A percentile compares a stretch with the other conserved stretches of the same genome.
phyloP scores from a whole-genome alignment of 23 tunicate species.

The Phallusia fumigata region DNA sequence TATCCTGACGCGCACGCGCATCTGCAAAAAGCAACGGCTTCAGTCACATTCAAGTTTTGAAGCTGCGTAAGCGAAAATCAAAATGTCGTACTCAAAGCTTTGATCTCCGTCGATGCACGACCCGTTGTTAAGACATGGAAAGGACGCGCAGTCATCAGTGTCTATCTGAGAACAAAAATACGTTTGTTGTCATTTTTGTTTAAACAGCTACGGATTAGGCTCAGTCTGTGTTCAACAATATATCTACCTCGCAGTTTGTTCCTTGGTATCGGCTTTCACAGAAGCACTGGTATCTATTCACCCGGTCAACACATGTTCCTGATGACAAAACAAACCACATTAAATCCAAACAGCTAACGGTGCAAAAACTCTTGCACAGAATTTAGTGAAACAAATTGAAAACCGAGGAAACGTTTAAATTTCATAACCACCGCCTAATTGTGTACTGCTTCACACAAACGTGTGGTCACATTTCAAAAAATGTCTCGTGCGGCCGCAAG shows the following conservation, averaged over 20 bases:
- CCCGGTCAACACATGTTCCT: neutral
- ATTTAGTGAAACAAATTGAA: too few relatives aligned
- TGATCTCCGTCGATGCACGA: conserved; percentile 15
- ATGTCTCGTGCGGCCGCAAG: neutral
- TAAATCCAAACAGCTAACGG: too few relatives aligned
- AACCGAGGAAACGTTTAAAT: too few relatives aligned
- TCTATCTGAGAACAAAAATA: neutral
- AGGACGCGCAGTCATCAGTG: conserved; percentile 11
- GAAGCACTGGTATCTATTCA: conserved; percentile 12
- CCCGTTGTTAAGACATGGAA: conserved; percentile 22
- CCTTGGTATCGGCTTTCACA: conserved; percentile 28
- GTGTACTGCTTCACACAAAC: neutral
- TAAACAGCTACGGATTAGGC: too few relatives aligned
- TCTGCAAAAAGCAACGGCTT: neutral
- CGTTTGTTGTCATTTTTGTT: neutral
- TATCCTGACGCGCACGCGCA: conserved; percentile 23
- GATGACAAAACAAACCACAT: neutral
- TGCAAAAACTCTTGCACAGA: too few relatives aligned
- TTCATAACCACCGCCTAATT: too few relatives aligned
- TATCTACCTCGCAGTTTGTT: conserved; percentile 13
- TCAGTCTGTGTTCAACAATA: too few relatives aligned
- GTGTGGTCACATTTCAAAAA: neutral
- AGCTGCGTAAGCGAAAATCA: neutral
- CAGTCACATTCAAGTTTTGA: neutral
- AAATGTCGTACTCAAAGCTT: neutral